These are phyloP conservation scores for Dynastes tityus DNA, from an alignment of 2,888 invertebrate species.

Conservation along the genomic window DNA sequence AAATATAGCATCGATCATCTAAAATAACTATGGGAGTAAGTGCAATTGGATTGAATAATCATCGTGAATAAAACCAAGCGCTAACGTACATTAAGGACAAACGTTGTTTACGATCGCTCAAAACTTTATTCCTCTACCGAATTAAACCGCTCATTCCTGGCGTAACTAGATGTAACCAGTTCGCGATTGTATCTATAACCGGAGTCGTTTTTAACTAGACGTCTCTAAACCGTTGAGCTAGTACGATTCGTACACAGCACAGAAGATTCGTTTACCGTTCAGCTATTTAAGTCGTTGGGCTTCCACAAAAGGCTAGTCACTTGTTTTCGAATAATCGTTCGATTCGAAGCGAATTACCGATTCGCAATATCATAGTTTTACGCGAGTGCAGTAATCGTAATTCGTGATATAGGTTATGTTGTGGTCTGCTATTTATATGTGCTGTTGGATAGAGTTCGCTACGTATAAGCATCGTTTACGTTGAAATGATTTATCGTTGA, in stretches of 20 bases:
- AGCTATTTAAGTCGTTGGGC: conserved; percentile 17
- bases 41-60: conserved; percentile 48
- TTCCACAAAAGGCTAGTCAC: not conserved
- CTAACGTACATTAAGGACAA: conserved; percentile 36
- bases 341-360: not conserved
- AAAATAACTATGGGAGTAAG: conserved; percentile 53
- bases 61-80: conserved; percentile 33
- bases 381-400: conserved; percentile 20
- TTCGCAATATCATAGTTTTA: not conserved
- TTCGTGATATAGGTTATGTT: conserved; percentile 41
- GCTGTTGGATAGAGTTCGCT: conserved; percentile 45
- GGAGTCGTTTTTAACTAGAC: conserved; percentile 65
- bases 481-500: conserved; percentile 51
- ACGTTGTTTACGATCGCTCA: conserved; percentile 55
- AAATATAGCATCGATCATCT: conserved; percentile 49
- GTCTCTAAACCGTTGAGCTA: conserved; percentile 51
- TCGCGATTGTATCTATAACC: conserved; percentile 63
- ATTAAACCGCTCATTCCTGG: conserved; percentile 69
- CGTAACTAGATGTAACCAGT: conserved; percentile 68
- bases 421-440: conserved; percentile 22
- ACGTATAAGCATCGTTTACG: conserved; percentile 36
- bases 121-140: conserved; percentile 64
- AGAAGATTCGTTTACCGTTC: conserved; percentile 20
- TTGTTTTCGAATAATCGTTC: conserved; percentile 13
- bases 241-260: conserved; percentile 19